phyloP scores from a whole-genome alignment of 2,797 vertebrate species.

The Okamejei kenojei region DNA sequence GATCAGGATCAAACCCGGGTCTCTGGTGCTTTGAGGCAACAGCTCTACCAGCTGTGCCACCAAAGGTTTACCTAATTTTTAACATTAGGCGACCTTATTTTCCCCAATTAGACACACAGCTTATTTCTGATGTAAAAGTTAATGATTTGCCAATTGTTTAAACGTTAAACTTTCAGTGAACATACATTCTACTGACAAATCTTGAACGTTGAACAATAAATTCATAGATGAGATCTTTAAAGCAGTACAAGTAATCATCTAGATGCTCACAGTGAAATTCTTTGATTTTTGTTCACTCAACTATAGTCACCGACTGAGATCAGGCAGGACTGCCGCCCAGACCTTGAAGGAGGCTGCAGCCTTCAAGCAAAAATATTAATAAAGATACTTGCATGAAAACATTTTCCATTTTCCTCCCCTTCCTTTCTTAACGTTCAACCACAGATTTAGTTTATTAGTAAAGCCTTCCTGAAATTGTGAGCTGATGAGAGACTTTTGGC shows the following conservation, averaged over 20 bases:
- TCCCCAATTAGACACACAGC: neutral
- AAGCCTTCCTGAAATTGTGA: neutral
- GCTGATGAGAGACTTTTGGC: too few species aligned
- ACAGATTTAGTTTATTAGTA: neutral
- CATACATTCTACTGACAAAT: neutral
- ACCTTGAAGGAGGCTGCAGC: neutral
- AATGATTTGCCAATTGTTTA: neutral
- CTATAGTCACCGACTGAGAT: neutral
- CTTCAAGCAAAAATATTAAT: neutral
- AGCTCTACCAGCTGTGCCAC: neutral
- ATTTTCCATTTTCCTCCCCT: neutral
- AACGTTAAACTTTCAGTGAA: neutral
- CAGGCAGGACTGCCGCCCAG: neutral
- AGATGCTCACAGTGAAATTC: neutral
- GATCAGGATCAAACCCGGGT: too few species aligned
- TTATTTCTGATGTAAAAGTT: neutral
- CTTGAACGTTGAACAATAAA: neutral
- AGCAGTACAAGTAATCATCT: neutral
- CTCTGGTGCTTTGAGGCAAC: too few species aligned
- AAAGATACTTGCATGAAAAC: neutral
- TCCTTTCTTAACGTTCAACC: neutral
- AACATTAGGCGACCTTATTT: neutral
- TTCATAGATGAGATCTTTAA: neutral
- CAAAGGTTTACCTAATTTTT: neutral
- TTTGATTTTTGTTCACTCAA: neutral